These are phyloP conservation scores for Pyrocoelia pectoralis DNA, from an alignment of 2,888 invertebrate genomes.

Conservation along the genomic window DNA sequence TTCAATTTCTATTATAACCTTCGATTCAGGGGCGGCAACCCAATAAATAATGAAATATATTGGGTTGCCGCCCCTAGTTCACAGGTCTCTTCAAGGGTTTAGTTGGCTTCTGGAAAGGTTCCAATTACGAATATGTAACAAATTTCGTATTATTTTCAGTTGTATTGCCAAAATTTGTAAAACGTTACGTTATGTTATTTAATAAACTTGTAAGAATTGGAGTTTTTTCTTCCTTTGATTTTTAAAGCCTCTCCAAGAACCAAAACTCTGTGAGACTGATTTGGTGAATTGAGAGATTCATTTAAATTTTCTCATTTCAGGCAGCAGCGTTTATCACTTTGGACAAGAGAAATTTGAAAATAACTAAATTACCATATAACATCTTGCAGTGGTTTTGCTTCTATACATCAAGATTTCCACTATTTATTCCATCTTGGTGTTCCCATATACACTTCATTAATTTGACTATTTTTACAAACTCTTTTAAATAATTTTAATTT, in stretches of 20 bases:
- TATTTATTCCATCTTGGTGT: constrained; percentile 34
- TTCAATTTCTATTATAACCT: constrained; percentile 24
- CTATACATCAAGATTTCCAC: constrained; percentile 40
- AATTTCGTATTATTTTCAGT: constrained; percentile 56
- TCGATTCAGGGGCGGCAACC: constrained; percentile 30
- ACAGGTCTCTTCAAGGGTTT: constrained; percentile 74
- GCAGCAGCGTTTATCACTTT: constrained; percentile 45
- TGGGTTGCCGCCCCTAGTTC: constrained; percentile 60
- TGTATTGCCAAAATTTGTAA: constrained; percentile 46
- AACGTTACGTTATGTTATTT: constrained; percentile 41
- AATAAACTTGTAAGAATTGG: constrained; percentile 52
- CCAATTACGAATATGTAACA: constrained; percentile 81
- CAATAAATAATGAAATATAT: constrained; percentile 18
- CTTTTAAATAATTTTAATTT: constrained; percentile 34
- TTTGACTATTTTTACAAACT: constrained; percentile 41
- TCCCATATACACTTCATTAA: constrained; percentile 37
- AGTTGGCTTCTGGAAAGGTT: constrained; percentile 84
- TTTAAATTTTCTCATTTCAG: constrained; percentile 52
- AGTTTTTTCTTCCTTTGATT: constrained; percentile 28
- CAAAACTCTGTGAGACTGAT: constrained; percentile 51
- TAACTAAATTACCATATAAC: constrained; percentile 49
- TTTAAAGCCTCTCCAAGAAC: constrained; percentile 55
- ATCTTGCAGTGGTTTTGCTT: constrained; percentile 52
- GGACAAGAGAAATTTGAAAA: constrained; percentile 49
- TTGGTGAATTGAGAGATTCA: constrained; percentile 39